A percentile compares a stretch with the other conserved stretches of the same genome.
Evolutionary conservation across 2,888 invertebrate species (phyloP).

Genomic region (Myathropa florea): DNA sequence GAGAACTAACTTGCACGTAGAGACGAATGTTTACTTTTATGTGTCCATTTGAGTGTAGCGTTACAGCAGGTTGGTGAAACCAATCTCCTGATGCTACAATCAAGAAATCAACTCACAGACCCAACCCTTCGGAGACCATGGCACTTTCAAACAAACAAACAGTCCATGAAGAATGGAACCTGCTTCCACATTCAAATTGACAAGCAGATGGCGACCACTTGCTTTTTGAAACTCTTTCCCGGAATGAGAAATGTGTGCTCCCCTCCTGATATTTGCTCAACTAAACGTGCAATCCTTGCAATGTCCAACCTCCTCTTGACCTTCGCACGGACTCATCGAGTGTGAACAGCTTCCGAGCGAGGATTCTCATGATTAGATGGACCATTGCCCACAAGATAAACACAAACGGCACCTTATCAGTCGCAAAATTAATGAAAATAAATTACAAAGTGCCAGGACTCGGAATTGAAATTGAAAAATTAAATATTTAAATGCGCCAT

Average conservation of each 20-base stretch:
- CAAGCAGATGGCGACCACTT: no score
- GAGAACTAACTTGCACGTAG: background rate
- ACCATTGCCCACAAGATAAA: background rate
- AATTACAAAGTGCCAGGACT: conserved; percentile 1
- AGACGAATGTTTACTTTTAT: background rate
- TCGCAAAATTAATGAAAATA: conserved; percentile 30
- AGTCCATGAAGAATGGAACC: background rate
- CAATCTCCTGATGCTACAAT: background rate
- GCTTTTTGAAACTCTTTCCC: no score
- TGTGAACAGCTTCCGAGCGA: background rate
- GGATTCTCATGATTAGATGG: background rate
- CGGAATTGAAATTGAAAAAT: conserved; percentile 60
- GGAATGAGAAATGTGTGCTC: background rate
- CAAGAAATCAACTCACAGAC: background rate
- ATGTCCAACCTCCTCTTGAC: background rate
- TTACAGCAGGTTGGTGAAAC: background rate
- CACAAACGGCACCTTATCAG: conserved; percentile 13
- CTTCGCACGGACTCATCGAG: background rate
- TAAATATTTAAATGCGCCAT: conserved; percentile 57
- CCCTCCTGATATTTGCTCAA: background rate
- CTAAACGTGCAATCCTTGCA: no score
- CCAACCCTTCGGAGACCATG: background rate
- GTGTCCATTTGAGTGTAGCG: background rate
- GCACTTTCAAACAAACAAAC: background rate
- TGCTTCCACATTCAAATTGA: background rate